phyloP scores from a whole-genome alignment of 1,140 invertebrate genomes.

The Bacillus rossius region DNA sequence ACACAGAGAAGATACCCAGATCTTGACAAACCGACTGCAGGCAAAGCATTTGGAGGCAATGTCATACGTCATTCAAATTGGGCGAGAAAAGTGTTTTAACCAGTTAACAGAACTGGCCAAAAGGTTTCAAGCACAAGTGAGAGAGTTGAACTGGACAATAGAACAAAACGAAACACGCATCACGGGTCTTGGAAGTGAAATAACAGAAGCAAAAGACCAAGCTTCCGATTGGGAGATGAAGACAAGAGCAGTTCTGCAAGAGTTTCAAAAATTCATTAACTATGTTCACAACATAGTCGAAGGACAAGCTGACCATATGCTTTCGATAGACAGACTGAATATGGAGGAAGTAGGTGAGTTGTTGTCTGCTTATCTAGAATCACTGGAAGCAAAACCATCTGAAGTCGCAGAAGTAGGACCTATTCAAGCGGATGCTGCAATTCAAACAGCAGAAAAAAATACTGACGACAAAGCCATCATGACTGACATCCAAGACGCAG shows the following conservation, averaged over 20 bases:
- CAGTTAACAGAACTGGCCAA: background rate
- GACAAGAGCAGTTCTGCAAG: background rate
- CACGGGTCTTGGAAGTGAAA: background rate
- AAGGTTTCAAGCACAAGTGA: no score
- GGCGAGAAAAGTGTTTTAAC: background rate
- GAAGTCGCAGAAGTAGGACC: no score
- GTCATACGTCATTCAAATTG: background rate
- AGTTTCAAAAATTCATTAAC: slow-evolving; percentile 1
- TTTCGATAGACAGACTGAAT: background rate
- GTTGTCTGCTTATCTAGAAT: no score
- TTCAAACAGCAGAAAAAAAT: no score
- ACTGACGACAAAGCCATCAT: no score
- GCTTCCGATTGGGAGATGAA: background rate
- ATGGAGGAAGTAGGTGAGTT: background rate
- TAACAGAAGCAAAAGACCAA: background rate
- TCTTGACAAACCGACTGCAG: background rate
- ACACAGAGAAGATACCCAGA: no score
- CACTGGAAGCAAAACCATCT: no score
- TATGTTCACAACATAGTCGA: background rate
- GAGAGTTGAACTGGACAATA: no score
- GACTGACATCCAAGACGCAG: no score
- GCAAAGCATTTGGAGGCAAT: background rate
- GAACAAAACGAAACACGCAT: no score
- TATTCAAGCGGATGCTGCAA: no score
- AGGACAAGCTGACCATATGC: background rate